Base-by-base conservation (phyloP, 2,888 invertebrate genomes). In the Chouioia cunea region DNA sequence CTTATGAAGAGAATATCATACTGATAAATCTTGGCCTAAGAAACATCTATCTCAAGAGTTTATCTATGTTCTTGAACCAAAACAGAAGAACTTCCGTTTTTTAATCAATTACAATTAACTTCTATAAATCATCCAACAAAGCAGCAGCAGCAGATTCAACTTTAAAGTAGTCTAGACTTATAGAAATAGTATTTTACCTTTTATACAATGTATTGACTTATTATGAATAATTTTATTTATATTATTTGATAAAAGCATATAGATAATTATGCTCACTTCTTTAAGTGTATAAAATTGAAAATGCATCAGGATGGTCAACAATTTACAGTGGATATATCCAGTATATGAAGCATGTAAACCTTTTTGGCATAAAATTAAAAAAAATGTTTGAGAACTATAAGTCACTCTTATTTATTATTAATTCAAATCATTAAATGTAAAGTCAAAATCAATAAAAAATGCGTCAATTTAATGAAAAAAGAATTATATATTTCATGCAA, bases 1-100 rank as follows among this genome's bases (percentile, higher is more conserved):
- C 50, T 53, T 48, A 57, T 20, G 67, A 72, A 67, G 64, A 74
- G 36, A 66, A 67, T 48, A 62, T 74, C 63, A 70, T 15, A 16
- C 43, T 12, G 65, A 73, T 16, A 65, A 74, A 54, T 27, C 18
- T 48, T 57, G 53, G 10, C 57, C 73, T 47, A 46, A 65, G 16
- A 64, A 65, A 62, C 65, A 70, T 65, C 67, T 72, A 70, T 64
- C 36, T 59, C 27, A 68, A 59, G 60, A 68, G 16, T 18, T 56
- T 22, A 18, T 56, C 12, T 15, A 27, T 15, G 36, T 47, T 71
- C 53, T 67, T 67, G 60, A 58, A 58, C 63, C 57, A 46, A 36
- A 60, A 52, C 16, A n/a, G n/a, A 14, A 36, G 36, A 18, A 12
- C n/a, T n/a, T n/a, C n/a, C n/a, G n/a, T n/a, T n/a, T n/a, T n/a